phyloP scores from a whole-genome alignment of 1,140 invertebrate species.

The Drosophila kurseongensis region DNA sequence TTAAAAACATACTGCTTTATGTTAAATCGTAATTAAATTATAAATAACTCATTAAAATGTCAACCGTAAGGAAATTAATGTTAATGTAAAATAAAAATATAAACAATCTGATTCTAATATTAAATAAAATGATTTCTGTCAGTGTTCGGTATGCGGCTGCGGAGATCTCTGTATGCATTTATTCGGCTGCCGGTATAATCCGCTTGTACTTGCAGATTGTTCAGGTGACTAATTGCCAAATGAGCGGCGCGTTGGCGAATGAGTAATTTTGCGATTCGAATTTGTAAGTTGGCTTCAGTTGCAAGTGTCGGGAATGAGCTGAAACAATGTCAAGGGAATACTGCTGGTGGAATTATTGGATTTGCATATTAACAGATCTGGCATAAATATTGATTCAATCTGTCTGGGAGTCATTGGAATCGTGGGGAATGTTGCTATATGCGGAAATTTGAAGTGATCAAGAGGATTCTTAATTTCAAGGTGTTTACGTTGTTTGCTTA shows the following conservation, averaged over 20 bases:
- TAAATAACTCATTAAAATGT: no score
- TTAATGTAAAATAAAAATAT: no score
- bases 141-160: constrained; percentile 18
- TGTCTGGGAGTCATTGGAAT: constrained; percentile 11
- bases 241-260: constrained; percentile 32
- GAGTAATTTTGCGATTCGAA: constrained; percentile 51
- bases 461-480: constrained; percentile 2
- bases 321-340: constrained; percentile 44
- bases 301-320: constrained; percentile 27
- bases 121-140: neutral
- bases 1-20: no score
- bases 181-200: constrained; percentile 40
- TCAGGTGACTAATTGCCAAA: constrained; percentile 66
- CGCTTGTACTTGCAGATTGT: constrained; percentile 43
- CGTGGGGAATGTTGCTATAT: constrained; percentile 15
- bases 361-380: constrained; percentile 47
- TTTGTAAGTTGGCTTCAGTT: constrained; percentile 25
- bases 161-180: constrained; percentile 34
- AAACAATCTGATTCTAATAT: neutral
- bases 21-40: no score
- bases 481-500: neutral
- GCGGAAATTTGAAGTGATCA: constrained; percentile 24
- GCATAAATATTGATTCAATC: constrained; percentile 40
- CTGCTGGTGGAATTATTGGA: constrained; percentile 28
- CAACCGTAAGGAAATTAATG: no score